Evolutionary conservation across 1,140 invertebrate species (phyloP), one percentile per base, ranked within the genome.

Genomic region (Orchesella cincta): DNA sequence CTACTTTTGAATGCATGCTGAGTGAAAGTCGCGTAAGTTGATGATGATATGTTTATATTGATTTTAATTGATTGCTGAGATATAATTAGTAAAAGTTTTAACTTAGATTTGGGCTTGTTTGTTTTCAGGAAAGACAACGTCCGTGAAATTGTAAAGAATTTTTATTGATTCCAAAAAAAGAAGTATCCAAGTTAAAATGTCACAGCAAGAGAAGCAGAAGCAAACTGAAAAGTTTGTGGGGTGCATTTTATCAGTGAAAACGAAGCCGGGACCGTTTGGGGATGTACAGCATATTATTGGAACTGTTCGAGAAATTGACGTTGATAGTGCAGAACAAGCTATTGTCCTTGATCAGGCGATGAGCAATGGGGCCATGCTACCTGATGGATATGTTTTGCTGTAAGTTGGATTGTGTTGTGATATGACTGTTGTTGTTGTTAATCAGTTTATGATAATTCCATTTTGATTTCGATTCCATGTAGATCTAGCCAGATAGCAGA

Each of bases 261-360:
- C 57, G 23, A 46, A 79, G 20, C 79, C 75, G 1, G 34, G 46
- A 54, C 23, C 20, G 77, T 28, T 74, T 79, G 52, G 82, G 14
- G 74, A 79, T 16, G 52, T 52, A 26, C 39, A 74, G 35, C 34
- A 39, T 36, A 80, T 80, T 39, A 78, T 75, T 73, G 71, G 71
- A 2, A 81, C 77, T 1, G 73, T 81, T 35, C 51, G 64, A 35
- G 67, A 62, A 46, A 76, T 81, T 54, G 77, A 75, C n/a, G 23
- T 34, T 20, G 39, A 39, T 1, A 67, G 62, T 67, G 18, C 71
- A 14, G 39, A 76, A 57, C 73, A 72, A 34, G 64, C 77, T 0
- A 73, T 81, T 39, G 76, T 72, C 16, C 31, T 81, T 8, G 74
- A 78, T 73, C 72, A 78, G n/a, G 79, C 57, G n/a, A 57, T 81